Conservation (phyloP, 2,888 invertebrate genomes). For the Cephus rjabovi region DNA sequence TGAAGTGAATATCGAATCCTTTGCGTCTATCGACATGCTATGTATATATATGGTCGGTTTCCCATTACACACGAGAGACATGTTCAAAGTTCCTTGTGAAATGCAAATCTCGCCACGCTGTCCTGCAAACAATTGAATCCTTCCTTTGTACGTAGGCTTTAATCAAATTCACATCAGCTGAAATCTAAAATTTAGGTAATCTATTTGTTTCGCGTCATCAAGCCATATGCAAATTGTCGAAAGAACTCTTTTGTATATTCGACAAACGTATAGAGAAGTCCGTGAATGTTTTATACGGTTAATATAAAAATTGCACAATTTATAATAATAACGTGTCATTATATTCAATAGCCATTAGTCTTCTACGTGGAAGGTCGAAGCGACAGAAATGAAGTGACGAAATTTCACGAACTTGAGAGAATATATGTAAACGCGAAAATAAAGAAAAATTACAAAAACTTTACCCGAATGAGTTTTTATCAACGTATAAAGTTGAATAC, state of each 20-base stretch:
- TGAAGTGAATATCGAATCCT: neutral
- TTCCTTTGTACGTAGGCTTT: neutral
- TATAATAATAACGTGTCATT: neutral
- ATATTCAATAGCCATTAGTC: neutral
- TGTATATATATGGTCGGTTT: neutral
- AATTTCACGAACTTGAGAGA: neutral
- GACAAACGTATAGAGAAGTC: no score
- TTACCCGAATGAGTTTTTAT: neutral
- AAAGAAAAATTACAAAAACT: neutral
- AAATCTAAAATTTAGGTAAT: neutral
- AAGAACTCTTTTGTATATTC: neutral
- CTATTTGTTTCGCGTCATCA: neutral
- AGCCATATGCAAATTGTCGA: neutral
- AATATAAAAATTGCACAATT: no score
- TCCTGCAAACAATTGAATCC: slow-evolving; percentile 1
- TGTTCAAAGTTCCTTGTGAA: neutral
- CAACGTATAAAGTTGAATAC: neutral
- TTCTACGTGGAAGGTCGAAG: neutral
- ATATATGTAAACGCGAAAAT: neutral
- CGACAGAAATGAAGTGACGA: neutral
- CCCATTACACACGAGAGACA: neutral
- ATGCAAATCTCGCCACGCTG: slow-evolving; percentile 1
- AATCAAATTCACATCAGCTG: neutral
- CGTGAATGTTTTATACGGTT: neutral
- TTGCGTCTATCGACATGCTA: neutral